Conservation (phyloP, 1,140 invertebrate species). For the Penaeus japonicus region DNA sequence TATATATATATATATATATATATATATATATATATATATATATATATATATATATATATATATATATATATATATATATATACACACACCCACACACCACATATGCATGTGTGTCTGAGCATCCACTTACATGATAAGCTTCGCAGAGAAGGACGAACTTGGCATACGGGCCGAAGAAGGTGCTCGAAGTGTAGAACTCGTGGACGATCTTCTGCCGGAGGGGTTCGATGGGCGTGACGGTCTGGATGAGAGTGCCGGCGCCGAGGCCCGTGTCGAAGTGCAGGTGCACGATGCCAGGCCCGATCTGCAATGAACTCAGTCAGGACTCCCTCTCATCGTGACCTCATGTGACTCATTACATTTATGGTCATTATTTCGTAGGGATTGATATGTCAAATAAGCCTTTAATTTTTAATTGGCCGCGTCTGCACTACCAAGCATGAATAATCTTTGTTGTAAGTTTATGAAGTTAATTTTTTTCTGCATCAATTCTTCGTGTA, state of each 20-base stretch:
- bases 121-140: slow-evolving; percentile 75
- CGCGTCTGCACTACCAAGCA: too few relatives aligned
- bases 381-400: neutral
- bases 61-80: too few relatives aligned
- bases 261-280: slow-evolving; percentile 72
- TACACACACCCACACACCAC: neutral
- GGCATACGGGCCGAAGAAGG: slow-evolving; percentile 71
- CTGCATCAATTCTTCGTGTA: too few relatives aligned
- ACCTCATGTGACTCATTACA: slow-evolving; percentile 10
- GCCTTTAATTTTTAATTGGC: too few relatives aligned
- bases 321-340: neutral
- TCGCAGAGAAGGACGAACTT: slow-evolving; percentile 76
- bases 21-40: too few relatives aligned
- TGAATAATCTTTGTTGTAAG: too few relatives aligned
- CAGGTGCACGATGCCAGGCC: slow-evolving; percentile 78
- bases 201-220: slow-evolving; percentile 81
- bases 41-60: too few relatives aligned
- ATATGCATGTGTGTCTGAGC: neutral
- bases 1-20: too few relatives aligned
- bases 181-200: slow-evolving; percentile 72
- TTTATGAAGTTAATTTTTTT: too few relatives aligned
- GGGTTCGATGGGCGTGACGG: slow-evolving; percentile 81
- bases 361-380: neutral
- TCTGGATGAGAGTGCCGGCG: slow-evolving; percentile 76
- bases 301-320: slow-evolving; percentile 71